phyloP scores from a whole-genome alignment of 2,113 vertebrate species.

The Amphiprion ocellaris region DNA sequence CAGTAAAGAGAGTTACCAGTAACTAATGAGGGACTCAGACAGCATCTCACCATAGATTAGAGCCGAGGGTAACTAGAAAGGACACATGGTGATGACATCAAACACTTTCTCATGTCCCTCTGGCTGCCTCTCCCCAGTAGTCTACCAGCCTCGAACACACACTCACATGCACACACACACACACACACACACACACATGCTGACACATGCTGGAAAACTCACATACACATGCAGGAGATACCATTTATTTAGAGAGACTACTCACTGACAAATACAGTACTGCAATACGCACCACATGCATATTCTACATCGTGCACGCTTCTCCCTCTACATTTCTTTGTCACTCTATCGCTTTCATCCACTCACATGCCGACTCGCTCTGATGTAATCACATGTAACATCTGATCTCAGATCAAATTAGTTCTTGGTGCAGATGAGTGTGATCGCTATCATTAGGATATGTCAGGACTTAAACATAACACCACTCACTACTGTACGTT shows the following conservation, averaged over 20 bases:
- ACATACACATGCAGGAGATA: slow-evolving; percentile 1
- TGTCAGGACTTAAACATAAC: slow-evolving; percentile 10
- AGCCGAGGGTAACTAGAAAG: slow-evolving; percentile 65
- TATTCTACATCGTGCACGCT: neutral
- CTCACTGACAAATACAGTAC: neutral
- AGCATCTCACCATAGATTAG: slow-evolving; percentile 57
- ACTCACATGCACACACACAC: neutral
- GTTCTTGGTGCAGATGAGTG: slow-evolving; percentile 18
- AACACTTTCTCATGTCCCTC: slow-evolving; percentile 62
- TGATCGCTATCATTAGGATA: slow-evolving; percentile 7
- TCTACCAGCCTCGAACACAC: slow-evolving; percentile 27
- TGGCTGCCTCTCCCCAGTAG: slow-evolving; percentile 36
- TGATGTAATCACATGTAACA: slow-evolving; percentile 65
- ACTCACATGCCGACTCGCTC: slow-evolving; percentile 2
- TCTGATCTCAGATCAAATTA: slow-evolving; percentile 20
- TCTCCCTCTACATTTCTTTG: neutral
- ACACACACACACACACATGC: neutral
- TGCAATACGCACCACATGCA: neutral
- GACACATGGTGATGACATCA: slow-evolving; percentile 66
- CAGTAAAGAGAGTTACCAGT: slow-evolving; percentile 67
- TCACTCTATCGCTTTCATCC: neutral
- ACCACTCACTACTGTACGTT: neutral
- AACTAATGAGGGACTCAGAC: slow-evolving; percentile 68
- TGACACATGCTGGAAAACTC: slow-evolving; percentile 6
- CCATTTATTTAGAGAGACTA: slow-evolving; percentile 3